Base-by-base conservation (phyloP, 2,888 invertebrate genomes). In the Bugulina stolonifera region DNA sequence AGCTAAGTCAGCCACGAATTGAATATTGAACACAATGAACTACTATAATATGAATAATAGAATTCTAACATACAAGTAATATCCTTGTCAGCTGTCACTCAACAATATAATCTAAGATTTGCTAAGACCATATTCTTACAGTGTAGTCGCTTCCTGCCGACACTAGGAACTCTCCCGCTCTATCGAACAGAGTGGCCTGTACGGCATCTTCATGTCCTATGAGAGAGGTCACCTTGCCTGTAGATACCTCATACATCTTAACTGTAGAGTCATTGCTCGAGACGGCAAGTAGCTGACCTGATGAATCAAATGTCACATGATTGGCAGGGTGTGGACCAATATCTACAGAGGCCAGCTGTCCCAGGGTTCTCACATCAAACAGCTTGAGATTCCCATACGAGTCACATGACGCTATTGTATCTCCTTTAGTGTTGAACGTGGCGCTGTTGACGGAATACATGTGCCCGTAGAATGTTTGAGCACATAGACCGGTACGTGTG, bases 201-300 rank as follows among this genome's bases (percentile, higher is more conserved):
- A 84, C 84, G 14, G 84, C 82, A 76, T 84, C 84, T 72, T 82
- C 82, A 74, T 85, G 84, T 25, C 84, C 84, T 70, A 79, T 78
- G 74, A 84, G 74, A 32, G 78, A 76, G n/a, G 76, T 76, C 52
- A 81, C 84, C 79, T 80, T 78, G 74, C 80, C 81, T 75, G 77
- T 80, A 3, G 80, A 78, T 0, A 84, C 77, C 74, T 84, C 83
- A 76, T 83, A 81, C 80, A 84, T 81, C 75, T 81, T 83, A 29
- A 85, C 75, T 1, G 81, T 80, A 35, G 80, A 79, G 73, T 85
- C 84, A 76, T 83, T 83, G 75, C 84, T 82, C 29, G 81, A 81
- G 23, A 83, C 78, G 14, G 82, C 81, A 35, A 84, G 23, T 34
- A 43, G 69, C 69, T 73, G 75, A 81, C 82, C 81, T 75, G 82